Percentiles rank a stretch among this genome's conserved stretches.
Conservation (phyloP, 2,797 vertebrate genomes). For the Periparus ater region DNA sequence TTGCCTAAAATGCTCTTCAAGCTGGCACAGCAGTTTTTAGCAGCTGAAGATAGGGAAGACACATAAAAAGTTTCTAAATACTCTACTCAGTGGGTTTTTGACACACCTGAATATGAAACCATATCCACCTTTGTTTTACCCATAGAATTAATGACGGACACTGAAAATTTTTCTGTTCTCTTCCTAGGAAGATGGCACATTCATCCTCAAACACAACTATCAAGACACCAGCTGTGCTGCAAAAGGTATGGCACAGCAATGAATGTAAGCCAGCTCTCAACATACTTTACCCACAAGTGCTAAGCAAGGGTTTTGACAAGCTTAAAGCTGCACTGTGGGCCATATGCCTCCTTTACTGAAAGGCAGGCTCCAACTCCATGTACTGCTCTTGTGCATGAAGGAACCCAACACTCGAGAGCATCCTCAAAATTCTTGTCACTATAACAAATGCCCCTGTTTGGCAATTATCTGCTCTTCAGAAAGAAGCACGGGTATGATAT, state of each 20-base stretch:
- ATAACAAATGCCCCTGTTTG: fast-evolving
- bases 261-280: neutral
- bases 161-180: neutral
- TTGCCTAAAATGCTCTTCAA: neutral
- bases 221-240: neutral
- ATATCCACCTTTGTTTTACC: neutral
- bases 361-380: neutral
- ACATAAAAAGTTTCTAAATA: neutral
- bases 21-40: neutral
- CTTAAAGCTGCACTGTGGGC: neutral
- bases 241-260: neutral
- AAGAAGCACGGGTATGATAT: fast-evolving
- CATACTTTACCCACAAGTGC: neutral
- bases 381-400: neutral
- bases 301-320: neutral
- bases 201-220: neutral
- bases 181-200: neutral
- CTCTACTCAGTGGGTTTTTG: neutral
- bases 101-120: neutral
- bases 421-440: neutral
- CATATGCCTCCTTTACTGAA: fast-evolving
- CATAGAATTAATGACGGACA: neutral
- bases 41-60: neutral
- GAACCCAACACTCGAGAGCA: neutral
- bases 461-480: neutral